Conservation (phyloP, 2,797 vertebrate genomes). For the Denticeps clupeoides region DNA sequence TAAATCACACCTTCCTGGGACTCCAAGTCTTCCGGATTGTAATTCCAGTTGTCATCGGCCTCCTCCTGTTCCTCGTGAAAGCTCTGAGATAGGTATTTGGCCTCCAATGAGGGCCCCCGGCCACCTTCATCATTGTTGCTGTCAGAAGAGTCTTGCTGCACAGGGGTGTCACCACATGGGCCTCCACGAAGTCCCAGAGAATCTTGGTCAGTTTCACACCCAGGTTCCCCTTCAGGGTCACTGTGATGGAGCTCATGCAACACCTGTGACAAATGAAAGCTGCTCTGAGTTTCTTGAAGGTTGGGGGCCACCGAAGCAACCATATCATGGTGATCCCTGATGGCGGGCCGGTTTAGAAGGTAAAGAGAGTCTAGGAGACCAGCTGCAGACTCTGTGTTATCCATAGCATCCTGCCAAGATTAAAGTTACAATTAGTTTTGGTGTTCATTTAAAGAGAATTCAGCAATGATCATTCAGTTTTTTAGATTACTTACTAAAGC, state of each 20-base stretch:
- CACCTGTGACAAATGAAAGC: constrained; percentile 46
- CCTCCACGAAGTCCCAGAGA: constrained; percentile 38
- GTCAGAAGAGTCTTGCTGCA: constrained; percentile 25
- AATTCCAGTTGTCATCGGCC: constrained; percentile 48
- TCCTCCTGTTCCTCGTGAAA: constrained; percentile 44
- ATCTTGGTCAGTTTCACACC: constrained; percentile 31
- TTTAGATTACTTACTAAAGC: constrained; percentile 42
- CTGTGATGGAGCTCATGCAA: constrained; percentile 33
- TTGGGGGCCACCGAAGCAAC: constrained; percentile 16
- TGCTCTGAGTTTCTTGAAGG: constrained; percentile 40
- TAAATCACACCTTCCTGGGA: constrained; percentile 47
- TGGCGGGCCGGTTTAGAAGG: constrained; percentile 36
- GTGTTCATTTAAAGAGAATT: too few relatives aligned
- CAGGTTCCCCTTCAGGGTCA: constrained; percentile 20
- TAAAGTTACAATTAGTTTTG: neutral
- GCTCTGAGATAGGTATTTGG: constrained; percentile 66
- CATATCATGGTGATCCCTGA: constrained; percentile 33
- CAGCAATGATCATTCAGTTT: neutral
- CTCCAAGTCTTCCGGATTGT: constrained; percentile 42
- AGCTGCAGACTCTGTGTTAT: constrained; percentile 40
- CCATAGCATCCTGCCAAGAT: constrained; percentile 52
- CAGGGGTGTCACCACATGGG: constrained; percentile 35
- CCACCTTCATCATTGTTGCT: constrained; percentile 35
- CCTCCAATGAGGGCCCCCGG: constrained; percentile 50
- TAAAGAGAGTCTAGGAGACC: constrained; percentile 42